A percentile compares a stretch with the other conserved stretches of the same genome.
Evolutionary conservation across 2,797 vertebrate genomes (phyloP).

Genomic region (Buphagus erythrorhynchus): DNA sequence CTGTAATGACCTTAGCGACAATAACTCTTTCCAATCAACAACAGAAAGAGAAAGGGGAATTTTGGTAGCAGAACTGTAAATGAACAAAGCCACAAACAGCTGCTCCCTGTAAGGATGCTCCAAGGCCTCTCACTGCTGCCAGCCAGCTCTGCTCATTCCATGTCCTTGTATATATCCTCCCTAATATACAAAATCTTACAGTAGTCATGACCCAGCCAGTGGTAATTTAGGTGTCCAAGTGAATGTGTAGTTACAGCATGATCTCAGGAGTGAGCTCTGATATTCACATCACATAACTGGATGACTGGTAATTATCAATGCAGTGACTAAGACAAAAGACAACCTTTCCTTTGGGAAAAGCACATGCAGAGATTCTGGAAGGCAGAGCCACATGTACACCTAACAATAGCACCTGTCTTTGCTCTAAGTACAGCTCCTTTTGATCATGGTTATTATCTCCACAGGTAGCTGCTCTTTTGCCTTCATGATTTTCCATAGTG

Average conservation of each 20-base stretch:
- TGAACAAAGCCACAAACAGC: background rate
- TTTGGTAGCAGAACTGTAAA: background rate
- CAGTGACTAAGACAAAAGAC: background rate
- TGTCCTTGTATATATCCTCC: background rate
- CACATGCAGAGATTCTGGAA: background rate
- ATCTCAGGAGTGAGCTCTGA: background rate
- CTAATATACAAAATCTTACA: background rate
- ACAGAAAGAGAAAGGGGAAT: background rate
- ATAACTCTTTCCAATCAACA: background rate
- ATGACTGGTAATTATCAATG: slow-evolving; percentile 3
- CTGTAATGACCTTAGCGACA: background rate
- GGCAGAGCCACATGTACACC: background rate
- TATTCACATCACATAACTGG: background rate
- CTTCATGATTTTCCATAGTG: background rate
- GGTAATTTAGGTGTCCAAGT: slow-evolving; percentile 14
- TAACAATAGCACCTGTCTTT: slow-evolving; percentile 4
- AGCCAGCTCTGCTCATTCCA: background rate
- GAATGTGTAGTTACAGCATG: background rate
- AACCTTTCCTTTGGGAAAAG: background rate
- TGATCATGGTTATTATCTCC: slow-evolving; percentile 46
- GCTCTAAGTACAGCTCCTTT: background rate
- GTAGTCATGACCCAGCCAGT: background rate
- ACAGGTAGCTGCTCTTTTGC: slow-evolving; percentile 32
- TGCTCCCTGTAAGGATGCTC: background rate
- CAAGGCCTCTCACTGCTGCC: background rate